phyloP scores from a whole-genome alignment of 2,113 vertebrate genomes.

The Prolemur simus region DNA sequence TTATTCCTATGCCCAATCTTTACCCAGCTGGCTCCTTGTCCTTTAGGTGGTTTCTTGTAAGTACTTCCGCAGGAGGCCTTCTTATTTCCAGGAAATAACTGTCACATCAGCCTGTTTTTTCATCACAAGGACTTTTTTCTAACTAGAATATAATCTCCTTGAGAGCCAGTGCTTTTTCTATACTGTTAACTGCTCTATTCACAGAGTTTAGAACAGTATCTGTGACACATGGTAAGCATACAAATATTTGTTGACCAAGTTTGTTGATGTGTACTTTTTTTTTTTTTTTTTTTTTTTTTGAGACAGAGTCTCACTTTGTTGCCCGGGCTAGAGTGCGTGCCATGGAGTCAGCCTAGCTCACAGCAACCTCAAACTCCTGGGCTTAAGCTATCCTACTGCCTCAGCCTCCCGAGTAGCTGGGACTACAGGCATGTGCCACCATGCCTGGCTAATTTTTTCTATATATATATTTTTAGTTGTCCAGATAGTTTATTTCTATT shows the following conservation, averaged over 20 bases:
- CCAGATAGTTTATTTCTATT: too few relatives aligned
- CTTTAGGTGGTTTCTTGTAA: conserved; percentile 23
- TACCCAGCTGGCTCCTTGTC: not conserved
- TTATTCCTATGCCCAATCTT: not conserved
- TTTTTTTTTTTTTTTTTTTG: too few relatives aligned
- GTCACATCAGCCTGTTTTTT: not conserved
- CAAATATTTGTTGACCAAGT: not conserved
- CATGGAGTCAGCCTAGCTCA: too few relatives aligned
- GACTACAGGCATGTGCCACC: too few relatives aligned
- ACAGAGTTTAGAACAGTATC: not conserved
- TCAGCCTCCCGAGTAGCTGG: too few relatives aligned
- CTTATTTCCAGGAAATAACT: not conserved
- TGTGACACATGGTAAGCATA: not conserved
- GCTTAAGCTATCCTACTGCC: too few relatives aligned
- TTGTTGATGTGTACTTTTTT: conserved; percentile 14
- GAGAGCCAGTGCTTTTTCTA: not conserved
- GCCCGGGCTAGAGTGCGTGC: too few relatives aligned
- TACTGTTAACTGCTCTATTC: not conserved
- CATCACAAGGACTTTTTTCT: not conserved
- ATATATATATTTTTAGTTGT: too few relatives aligned
- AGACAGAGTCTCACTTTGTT: too few relatives aligned
- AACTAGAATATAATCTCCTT: not conserved
- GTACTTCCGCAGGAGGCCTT: conserved; percentile 3
- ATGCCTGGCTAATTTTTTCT: too few relatives aligned
- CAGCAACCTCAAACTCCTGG: too few relatives aligned